Conservation (phyloP, 2,888 invertebrate species). For the Drosophila lutescens region DNA sequence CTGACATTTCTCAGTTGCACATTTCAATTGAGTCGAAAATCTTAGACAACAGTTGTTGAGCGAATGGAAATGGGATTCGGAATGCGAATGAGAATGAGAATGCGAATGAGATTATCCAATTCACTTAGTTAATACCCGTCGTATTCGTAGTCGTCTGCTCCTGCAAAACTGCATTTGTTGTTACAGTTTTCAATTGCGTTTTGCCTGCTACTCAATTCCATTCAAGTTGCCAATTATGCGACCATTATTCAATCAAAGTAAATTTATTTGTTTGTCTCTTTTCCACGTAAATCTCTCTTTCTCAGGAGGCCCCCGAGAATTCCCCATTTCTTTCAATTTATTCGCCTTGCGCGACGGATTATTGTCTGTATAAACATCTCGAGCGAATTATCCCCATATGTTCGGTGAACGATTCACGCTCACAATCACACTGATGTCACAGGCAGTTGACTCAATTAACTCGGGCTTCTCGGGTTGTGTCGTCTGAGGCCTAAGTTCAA, state of each 20-base stretch:
- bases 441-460: constrained; percentile 67
- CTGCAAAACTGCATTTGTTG: constrained; percentile 41
- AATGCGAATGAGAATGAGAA: constrained; percentile 58
- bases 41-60: constrained; percentile 51
- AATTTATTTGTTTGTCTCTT: constrained; percentile 85
- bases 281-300: constrained; percentile 67
- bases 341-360: constrained; percentile 75
- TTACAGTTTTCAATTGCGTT: constrained; percentile 74
- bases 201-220: constrained; percentile 85
- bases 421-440: constrained; percentile 62
- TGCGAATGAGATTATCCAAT: constrained; percentile 78
- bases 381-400: constrained; percentile 66
- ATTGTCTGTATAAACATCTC: constrained; percentile 73
- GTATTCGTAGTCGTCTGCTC: constrained; percentile 26
- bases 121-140: constrained; percentile 72
- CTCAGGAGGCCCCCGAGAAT: constrained; percentile 17
- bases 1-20: constrained; percentile 82
- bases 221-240: constrained; percentile 85
- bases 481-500: constrained; percentile 56
- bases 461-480: background rate
- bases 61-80: constrained; percentile 1
- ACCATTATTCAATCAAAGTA: constrained; percentile 85
- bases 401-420: constrained; percentile 7
- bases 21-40: constrained; percentile 79
- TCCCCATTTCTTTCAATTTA: constrained; percentile 65